phyloP scores from a whole-genome alignment of 2,888 invertebrate genomes.

The Eupithecia pulchellata region DNA sequence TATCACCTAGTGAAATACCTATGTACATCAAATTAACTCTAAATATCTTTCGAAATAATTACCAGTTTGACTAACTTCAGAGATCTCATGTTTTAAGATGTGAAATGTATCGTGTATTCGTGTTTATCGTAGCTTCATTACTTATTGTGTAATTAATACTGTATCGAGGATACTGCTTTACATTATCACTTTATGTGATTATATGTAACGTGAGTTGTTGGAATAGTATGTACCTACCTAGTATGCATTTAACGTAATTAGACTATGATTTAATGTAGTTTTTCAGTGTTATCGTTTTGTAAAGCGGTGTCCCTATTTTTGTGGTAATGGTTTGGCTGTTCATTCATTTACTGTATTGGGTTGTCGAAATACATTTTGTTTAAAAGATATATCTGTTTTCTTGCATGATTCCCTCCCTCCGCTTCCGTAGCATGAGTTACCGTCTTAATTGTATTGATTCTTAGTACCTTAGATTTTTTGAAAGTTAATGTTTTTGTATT shows the following conservation, averaged over 20 bases:
- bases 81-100: constrained; percentile 12
- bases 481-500: background rate
- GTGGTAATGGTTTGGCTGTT: constrained; percentile 71
- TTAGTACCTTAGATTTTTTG: constrained; percentile 4
- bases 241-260: constrained; percentile 21
- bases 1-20: background rate
- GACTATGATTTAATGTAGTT: constrained; percentile 2
- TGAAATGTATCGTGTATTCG: constrained; percentile 46
- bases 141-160: constrained; percentile 61
- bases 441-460: constrained; percentile 11
- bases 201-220: background rate
- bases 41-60: background rate
- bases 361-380: constrained; percentile 79
- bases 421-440: constrained; percentile 65
- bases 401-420: constrained; percentile 75
- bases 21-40: constrained; percentile 10
- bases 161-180: constrained; percentile 61
- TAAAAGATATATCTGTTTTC: constrained; percentile 79
- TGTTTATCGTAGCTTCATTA: constrained; percentile 65
- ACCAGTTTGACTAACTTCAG: background rate
- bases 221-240: constrained; percentile 15
- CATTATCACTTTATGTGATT: constrained; percentile 30
- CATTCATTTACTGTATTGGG: constrained; percentile 75
- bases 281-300: constrained; percentile 38
- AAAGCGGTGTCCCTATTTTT: constrained; percentile 56